These are phyloP conservation scores for Patiria miniata DNA, from an alignment of 35 echinoderm and acorn worm species.

Conservation along the genomic window DNA sequence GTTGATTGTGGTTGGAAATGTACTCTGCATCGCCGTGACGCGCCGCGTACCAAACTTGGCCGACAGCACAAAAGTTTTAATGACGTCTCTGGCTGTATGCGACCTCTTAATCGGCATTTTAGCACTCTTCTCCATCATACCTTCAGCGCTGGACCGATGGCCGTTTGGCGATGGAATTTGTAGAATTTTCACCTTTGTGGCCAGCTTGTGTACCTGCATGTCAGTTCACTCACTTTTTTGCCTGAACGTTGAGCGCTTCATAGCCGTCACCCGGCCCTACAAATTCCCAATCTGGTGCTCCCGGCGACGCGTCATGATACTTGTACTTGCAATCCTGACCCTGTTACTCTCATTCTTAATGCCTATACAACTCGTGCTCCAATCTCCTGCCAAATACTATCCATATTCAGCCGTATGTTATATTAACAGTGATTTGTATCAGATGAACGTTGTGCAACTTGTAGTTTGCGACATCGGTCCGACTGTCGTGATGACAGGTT, in stretches of 20 bases:
- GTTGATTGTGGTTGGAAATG: neutral
- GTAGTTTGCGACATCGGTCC: neutral
- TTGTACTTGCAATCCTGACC: neutral
- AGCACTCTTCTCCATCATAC: neutral
- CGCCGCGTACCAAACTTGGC: neutral
- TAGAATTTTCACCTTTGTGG: too few relatives aligned
- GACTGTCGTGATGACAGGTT: neutral
- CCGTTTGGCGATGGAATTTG: neutral
- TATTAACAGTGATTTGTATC: neutral
- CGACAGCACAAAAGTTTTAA: conserved; percentile 8
- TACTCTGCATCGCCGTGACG: neutral
- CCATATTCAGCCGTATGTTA: neutral
- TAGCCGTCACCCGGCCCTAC: neutral
- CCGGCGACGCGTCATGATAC: neutral
- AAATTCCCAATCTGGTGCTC: neutral
- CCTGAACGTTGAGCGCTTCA: neutral
- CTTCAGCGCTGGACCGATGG: neutral
- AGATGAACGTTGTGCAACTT: neutral
- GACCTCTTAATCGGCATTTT: neutral
- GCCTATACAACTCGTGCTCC: neutral
- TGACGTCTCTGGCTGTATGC: conserved; percentile 3
- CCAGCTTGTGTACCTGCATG: neutral
- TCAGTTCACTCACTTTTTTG: neutral
- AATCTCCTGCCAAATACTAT: neutral
- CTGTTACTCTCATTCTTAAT: neutral